These are phyloP conservation scores for Elanoides forficatus DNA, from an alignment of 2,113 vertebrate species.

Conservation along the genomic window DNA sequence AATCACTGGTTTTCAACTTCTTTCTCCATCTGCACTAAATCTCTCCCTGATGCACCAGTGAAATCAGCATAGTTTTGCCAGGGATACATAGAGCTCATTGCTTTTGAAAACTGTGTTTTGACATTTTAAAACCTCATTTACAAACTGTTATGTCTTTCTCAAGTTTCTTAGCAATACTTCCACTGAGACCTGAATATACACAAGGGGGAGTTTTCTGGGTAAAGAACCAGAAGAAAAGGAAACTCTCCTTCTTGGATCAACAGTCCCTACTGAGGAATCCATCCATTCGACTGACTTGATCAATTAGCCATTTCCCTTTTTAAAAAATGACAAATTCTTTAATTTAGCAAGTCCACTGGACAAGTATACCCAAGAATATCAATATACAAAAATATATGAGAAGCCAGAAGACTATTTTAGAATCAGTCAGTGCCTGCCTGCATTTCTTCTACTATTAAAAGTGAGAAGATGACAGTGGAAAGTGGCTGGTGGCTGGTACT, in stretches of 20 bases:
- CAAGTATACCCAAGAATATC: not conserved
- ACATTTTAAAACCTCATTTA: conserved; percentile 63
- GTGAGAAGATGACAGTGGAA: not conserved
- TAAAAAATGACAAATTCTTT: not conserved
- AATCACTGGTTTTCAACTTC: conserved; percentile 16
- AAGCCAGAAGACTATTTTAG: not conserved
- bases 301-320: conserved; percentile 8
- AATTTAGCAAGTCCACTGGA: not conserved
- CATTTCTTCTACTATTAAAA: not conserved
- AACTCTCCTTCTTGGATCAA: conserved; percentile 34
- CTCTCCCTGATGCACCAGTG: not conserved
- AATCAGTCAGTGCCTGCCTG: not conserved
- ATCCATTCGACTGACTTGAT: not conserved
- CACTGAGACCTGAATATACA: not conserved
- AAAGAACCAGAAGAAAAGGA: conserved; percentile 14
- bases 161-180: conserved; percentile 41
- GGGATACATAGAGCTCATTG: conserved; percentile 19
- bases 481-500: not conserved
- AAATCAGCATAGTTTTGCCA: not conserved
- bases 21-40: conserved; percentile 4
- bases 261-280: not conserved
- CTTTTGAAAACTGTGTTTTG: conserved; percentile 54
- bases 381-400: not conserved
- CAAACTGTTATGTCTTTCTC: conserved; percentile 35
- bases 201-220: not conserved